Evolutionary conservation across 2,797 vertebrate genomes (phyloP).

Genomic region (Cyclopterus lumpus): DNA sequence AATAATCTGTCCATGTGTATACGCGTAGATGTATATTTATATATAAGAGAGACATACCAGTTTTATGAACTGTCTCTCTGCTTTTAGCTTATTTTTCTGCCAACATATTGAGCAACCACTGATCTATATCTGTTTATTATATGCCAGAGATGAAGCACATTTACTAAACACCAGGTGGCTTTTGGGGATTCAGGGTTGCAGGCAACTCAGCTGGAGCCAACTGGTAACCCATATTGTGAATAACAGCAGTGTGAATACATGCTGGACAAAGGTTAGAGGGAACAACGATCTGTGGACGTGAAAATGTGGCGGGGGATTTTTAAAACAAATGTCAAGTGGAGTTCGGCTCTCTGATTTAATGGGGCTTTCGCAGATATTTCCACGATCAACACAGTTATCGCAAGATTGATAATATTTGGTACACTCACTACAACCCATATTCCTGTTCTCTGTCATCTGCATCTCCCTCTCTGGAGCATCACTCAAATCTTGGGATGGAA

Average conservation of each 20-base stretch:
- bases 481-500: constrained; percentile 40
- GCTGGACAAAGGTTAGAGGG: constrained; percentile 32
- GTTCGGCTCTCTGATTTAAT: constrained; percentile 27
- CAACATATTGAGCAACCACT: constrained; percentile 67
- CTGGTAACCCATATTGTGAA: constrained; percentile 34
- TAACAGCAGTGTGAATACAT: constrained; percentile 39
- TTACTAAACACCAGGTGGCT: constrained; percentile 64
- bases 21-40: not conserved
- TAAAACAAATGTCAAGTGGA: not conserved
- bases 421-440: not conserved
- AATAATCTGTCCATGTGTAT: not conserved
- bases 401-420: constrained; percentile 6
- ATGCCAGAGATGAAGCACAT: constrained; percentile 67
- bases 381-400: constrained; percentile 24
- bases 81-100: constrained; percentile 67
- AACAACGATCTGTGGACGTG: constrained; percentile 27
- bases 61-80: constrained; percentile 62
- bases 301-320: constrained; percentile 20
- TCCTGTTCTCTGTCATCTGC: not conserved
- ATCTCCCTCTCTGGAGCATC: constrained; percentile 3
- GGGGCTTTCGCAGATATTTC: constrained; percentile 7
- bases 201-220: constrained; percentile 57
- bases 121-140: constrained; percentile 72
- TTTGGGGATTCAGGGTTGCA: constrained; percentile 56
- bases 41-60: not conserved